phyloP scores from a whole-genome alignment of 2,888 invertebrate genomes.

The Drosophila neonasuta region DNA sequence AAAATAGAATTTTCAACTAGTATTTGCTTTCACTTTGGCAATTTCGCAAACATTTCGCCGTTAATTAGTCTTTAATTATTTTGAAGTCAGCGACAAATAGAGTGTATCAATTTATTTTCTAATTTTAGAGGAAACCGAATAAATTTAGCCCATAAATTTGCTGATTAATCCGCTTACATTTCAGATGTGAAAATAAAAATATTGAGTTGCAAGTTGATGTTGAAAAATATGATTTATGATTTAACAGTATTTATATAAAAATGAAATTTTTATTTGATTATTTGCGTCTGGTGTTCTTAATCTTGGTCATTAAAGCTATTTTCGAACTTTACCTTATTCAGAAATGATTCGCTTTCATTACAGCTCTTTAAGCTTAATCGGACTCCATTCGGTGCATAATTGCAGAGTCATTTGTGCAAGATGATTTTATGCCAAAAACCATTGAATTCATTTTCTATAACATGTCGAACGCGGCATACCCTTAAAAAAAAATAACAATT shows the following conservation, averaged over 20 bases:
- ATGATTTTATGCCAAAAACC: slow-evolving; percentile 16
- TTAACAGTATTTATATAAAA: no score
- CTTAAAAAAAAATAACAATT: not conserved
- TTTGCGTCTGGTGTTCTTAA: not conserved
- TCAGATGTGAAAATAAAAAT: no score
- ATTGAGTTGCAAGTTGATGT: no score
- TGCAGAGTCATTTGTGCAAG: slow-evolving; percentile 20
- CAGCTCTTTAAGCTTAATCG: slow-evolving; percentile 7
- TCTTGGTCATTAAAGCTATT: not conserved
- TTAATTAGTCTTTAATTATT: not conserved
- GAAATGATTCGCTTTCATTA: slow-evolving; percentile 10
- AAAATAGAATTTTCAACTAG: not conserved
- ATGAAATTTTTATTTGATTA: not conserved
- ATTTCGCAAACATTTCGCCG: not conserved
- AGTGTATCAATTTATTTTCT: not conserved
- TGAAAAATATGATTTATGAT: no score
- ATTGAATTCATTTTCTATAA: not conserved
- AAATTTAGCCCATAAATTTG: not conserved
- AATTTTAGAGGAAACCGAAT: not conserved
- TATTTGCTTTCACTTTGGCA: not conserved
- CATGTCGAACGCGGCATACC: not conserved
- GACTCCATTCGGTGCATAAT: slow-evolving; percentile 33
- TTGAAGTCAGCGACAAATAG: not conserved
- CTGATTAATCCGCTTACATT: no score
- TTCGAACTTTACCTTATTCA: not conserved